phyloP scores from a whole-genome alignment of 2,113 vertebrate genomes.

The Oenanthe melanoleuca region DNA sequence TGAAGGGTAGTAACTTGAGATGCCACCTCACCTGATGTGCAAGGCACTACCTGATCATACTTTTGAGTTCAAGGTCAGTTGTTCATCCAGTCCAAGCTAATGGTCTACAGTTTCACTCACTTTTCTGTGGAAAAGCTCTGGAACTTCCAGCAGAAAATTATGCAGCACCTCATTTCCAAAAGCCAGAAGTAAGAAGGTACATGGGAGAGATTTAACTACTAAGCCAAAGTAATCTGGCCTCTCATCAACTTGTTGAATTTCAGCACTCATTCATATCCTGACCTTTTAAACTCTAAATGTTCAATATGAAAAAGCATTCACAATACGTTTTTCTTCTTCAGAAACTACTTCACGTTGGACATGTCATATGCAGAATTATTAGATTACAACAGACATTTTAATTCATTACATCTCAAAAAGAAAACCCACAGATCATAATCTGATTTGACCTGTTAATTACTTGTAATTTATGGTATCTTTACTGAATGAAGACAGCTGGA shows the following conservation, averaged over 20 bases:
- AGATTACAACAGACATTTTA: background rate
- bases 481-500: background rate
- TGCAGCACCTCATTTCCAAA: background rate
- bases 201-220: background rate
- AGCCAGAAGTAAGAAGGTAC: background rate
- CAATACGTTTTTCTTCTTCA: background rate
- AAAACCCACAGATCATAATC: background rate
- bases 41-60: background rate
- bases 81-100: background rate
- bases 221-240: background rate
- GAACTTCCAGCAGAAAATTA: background rate
- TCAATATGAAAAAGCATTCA: background rate
- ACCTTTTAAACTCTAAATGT: background rate
- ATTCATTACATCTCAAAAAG: background rate
- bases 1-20: background rate
- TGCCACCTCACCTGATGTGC: background rate
- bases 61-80: background rate
- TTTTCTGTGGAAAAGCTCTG: background rate
- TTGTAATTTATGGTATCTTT: conserved; percentile 7
- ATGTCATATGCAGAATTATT: background rate
- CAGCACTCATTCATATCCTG: background rate
- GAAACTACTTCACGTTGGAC: background rate
- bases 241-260: background rate
- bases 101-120: background rate
- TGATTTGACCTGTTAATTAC: conserved; percentile 1